Evolutionary conservation across 2,113 vertebrate species (phyloP), one percentile per base, ranked within the genome.

Genomic region (Anas platyrhynchos): DNA sequence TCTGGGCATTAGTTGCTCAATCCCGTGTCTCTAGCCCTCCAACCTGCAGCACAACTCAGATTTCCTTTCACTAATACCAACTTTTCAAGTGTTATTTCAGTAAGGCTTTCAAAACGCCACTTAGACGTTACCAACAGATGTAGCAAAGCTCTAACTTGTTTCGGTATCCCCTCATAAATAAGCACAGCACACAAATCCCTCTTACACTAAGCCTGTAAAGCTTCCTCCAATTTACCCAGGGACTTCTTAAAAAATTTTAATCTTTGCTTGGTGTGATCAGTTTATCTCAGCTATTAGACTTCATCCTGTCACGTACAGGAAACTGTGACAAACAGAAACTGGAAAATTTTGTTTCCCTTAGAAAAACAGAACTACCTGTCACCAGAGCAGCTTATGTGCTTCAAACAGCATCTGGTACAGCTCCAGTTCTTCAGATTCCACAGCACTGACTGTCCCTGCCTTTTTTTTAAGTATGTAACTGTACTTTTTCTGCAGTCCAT

Each of bases 1-100:
- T 31, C 0, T 0, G 36, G 41, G 62, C 56, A 48, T 0, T 1
- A 72, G 32, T 46, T 77, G 20, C 78, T 74, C 44, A 41, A 17
- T 43, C 56, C 71, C 5, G 3, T 2, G 34, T 52, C 41, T 71
- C 72, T 78, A 32, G 4, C 22, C 34, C 36, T 89, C 36, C 59
- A 83, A 59, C 11, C 15, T 26, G 3, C 4, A 65, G 18, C 22
- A 69, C 11, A 77, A 66, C 31, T 84, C 6, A 16, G 27, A 81
- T 67, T 69, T 91, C 66, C 18, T 74, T 29, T 50, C 13, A 26
- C 55, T n/a, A 80, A 13, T 13, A 48, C 16, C 52, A 36, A 13
- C 34, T 17, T 81, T 63, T 27, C 41, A 84, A 67, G 13, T 15
- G 16, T 62, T 72, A 86, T 32, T 77, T 69, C 61, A 89, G 58